Evolutionary conservation across 2,797 vertebrate genomes (phyloP), one percentile per base, ranked within the genome.

Genomic region (Pantherophis alleghaniensis): DNA sequence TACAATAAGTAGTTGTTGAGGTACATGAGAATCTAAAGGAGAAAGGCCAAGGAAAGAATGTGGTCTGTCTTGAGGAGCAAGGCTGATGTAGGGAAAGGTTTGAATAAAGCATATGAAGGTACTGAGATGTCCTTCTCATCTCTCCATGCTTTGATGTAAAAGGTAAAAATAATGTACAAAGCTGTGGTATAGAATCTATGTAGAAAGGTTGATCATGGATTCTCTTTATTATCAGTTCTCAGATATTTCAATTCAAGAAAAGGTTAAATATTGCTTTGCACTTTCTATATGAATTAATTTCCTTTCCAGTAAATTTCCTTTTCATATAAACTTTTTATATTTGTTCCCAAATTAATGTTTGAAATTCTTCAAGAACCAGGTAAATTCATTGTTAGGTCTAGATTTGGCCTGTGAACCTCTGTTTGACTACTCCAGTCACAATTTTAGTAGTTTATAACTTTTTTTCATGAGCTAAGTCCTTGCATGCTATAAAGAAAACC

Each of bases 391-490:
- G 53, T 51, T 22, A 26, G 13, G 24, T 56, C 32, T 56, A 5
- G 2, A 42, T 88, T 55, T 74, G 24, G 53, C 28, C 7, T 42
- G 20, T 63, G 28, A 87, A 20, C 32, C 42, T 55, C 16, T 24
- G 28, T 0, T 56, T 63, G 51, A 37, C 51, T 2, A 94, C n/a
- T 69, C 74, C 32, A 87, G 56, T 24, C 66, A 57, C 92, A 59
- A 90, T 79, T 89, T 89, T 91, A 83, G 79, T 88, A 83, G 63
- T 91, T 59, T 59, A 24, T n/a, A 51, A 87, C n/a, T 69, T 86
- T 13, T 86, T 59, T 89, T 53, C 53, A 28, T 90, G 90, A 83
- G 47, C 22, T 16, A 60, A 79, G 5, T 51, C 22, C 13, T 87
- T 88, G 26, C 86, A 11, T 20, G 18, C 22, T 32, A 3, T 88